A percentile compares a stretch with the other conserved stretches of the same genome.
These are phyloP conservation scores for Phaetusa simplex DNA, from an alignment of 2,113 vertebrate genomes.

Conservation along the genomic window DNA sequence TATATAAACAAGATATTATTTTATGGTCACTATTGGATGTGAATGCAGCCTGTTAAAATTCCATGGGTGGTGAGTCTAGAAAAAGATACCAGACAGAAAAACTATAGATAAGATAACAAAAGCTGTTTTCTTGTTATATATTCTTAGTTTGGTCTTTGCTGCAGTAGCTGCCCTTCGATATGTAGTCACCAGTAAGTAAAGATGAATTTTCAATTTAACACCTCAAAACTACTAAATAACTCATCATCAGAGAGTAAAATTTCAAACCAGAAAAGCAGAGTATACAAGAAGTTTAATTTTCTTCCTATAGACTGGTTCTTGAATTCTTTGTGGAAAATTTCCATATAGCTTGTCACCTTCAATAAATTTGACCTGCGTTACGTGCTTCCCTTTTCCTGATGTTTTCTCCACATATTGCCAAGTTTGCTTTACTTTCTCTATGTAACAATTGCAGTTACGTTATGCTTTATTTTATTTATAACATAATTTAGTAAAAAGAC, in stretches of 20 bases:
- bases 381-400: neutral
- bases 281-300: neutral
- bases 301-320: neutral
- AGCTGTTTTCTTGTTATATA: neutral
- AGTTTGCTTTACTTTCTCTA: neutral
- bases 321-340: neutral
- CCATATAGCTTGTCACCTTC: neutral
- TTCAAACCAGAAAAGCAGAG: neutral
- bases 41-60: conserved; percentile 3
- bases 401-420: neutral
- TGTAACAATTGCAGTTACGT: neutral
- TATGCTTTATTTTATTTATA: neutral
- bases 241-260: neutral
- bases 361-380: neutral
- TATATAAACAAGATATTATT: neutral
- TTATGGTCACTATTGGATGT: neutral
- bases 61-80: neutral
- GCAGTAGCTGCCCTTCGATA: neutral
- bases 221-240: neutral
- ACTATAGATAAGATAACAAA: neutral
- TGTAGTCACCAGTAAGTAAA: neutral
- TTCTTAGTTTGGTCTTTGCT: neutral
- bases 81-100: neutral
- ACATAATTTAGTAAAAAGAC: neutral
- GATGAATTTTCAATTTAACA: neutral